Evolutionary conservation across 2,888 invertebrate species (phyloP), one percentile per base, ranked within the genome.

Genomic region (Pristionchus exspectatus): DNA sequence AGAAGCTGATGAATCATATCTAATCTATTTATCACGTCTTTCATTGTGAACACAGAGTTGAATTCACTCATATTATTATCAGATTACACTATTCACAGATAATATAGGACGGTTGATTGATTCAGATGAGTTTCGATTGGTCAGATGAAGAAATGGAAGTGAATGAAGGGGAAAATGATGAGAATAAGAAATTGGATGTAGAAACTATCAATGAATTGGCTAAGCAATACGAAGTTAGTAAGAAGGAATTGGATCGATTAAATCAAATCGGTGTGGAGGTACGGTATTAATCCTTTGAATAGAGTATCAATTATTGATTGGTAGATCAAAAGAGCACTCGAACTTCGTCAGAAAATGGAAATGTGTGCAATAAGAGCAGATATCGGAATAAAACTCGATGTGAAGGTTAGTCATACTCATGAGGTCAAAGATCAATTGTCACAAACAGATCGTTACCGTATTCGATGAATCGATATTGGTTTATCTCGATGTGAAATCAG

Each of bases 381-480:
- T 12, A 69, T 69, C 10, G 50, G 30, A 9, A 87, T 87, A n/a
- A 87, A 27, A 69, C 24, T 66, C 12, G 54, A 69, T 16, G 44
- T 87, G 10, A 87, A 87, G 87, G 87, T 87, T 21, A 69, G 50
- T 24, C 0, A 30, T 63, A 0, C 12, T 63, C 33, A 18, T 54
- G 30, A 9, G 69, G 44, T 66, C 86, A 87, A 87, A 30, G 10
- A 44, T 50, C 12, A 69, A 69, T 27, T 50, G 0, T 18, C 69
- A 2, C 14, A 3, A n/a, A 50, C 27, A 87, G 87, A 14, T 87
- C 7, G 69, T 69, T 50, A 27, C 87, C 18, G 44, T 87, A 27
- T 87, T 87, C 87, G 87, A 87, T 50, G 69, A 24, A 69, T 87
- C 87, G n/a, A n/a, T 69, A 14, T 12, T 87, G 14, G 87, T 56